A percentile compares a stretch with the other conserved stretches of the same genome.
Conservation (phyloP, 1,140 invertebrate species). For the Oncopeltus fasciatus region DNA sequence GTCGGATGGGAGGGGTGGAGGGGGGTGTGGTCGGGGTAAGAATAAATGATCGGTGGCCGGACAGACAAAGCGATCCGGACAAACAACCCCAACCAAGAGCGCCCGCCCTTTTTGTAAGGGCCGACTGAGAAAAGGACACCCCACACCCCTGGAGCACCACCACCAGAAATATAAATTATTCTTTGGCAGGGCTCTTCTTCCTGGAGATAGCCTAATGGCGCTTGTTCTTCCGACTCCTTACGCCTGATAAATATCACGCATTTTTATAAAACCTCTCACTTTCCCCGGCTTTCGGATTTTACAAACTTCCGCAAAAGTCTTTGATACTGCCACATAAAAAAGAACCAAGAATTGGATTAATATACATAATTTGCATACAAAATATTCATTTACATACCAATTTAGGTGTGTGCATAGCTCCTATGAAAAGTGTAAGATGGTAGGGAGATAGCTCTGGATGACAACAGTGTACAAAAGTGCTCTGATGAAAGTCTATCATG, state of each 20-base stretch:
- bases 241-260: neutral
- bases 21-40: neutral
- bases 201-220: constrained; percentile 10
- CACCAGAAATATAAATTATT: neutral
- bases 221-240: neutral
- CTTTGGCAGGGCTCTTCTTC: neutral
- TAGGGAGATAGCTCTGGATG: too few relatives aligned
- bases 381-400: too few relatives aligned
- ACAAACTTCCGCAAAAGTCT: too few relatives aligned
- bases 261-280: neutral
- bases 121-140: neutral
- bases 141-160: neutral
- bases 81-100: neutral
- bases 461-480: too few relatives aligned
- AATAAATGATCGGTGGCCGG: constrained; percentile 7
- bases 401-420: too few relatives aligned
- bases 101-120: neutral
- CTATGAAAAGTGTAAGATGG: too few relatives aligned
- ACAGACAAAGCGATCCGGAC: neutral
- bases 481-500: too few relatives aligned
- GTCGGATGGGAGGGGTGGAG: too few relatives aligned
- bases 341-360: too few relatives aligned
- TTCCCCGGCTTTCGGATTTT: too few relatives aligned
- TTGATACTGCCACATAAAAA: too few relatives aligned
- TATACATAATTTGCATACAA: too few relatives aligned